These are phyloP conservation scores for Tetranychus cinnabarinus DNA, from an alignment of 1,140 invertebrate species.

Conservation along the genomic window DNA sequence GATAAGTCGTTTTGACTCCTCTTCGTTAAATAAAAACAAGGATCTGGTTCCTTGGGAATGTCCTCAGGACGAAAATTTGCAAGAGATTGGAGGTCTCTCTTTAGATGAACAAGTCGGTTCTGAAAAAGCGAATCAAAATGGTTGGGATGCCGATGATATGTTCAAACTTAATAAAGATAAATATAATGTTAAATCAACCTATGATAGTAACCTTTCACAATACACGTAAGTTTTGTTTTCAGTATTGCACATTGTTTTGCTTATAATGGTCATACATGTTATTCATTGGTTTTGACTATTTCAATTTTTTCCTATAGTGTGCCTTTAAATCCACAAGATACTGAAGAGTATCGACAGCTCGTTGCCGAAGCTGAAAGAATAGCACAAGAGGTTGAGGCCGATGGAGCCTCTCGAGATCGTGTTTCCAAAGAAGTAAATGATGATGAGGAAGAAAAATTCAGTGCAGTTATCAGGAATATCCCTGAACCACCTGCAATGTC, in stretches of 20 bases:
- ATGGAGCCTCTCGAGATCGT: constrained; percentile 48
- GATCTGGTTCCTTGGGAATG: constrained; percentile 72
- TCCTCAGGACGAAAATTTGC: constrained; percentile 30
- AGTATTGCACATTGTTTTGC: not conserved
- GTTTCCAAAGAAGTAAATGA: constrained; percentile 59
- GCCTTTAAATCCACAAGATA: constrained; percentile 52
- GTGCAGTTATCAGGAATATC: constrained; percentile 20
- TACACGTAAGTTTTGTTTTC: constrained; percentile 35
- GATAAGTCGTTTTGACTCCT: constrained; percentile 37
- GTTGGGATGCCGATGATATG: constrained; percentile 86
- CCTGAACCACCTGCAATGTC: not conserved
- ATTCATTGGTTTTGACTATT: not conserved
- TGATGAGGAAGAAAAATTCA: constrained; percentile 53
- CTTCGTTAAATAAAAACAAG: constrained; percentile 34
- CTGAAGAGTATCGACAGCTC: constrained; percentile 55
- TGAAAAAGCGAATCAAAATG: constrained; percentile 27
- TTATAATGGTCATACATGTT: not conserved
- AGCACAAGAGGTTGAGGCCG: constrained; percentile 66
- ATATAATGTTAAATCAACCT: constrained; percentile 66
- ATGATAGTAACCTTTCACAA: constrained; percentile 52
- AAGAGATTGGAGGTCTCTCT: not conserved
- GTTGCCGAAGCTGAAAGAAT: constrained; percentile 63
- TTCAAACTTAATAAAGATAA: constrained; percentile 70
- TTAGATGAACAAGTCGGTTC: not conserved
- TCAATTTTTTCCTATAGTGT: constrained; percentile 20